Evolutionary conservation across 2,888 invertebrate species (phyloP).

Genomic region (Leptinotarsa tumamoca): DNA sequence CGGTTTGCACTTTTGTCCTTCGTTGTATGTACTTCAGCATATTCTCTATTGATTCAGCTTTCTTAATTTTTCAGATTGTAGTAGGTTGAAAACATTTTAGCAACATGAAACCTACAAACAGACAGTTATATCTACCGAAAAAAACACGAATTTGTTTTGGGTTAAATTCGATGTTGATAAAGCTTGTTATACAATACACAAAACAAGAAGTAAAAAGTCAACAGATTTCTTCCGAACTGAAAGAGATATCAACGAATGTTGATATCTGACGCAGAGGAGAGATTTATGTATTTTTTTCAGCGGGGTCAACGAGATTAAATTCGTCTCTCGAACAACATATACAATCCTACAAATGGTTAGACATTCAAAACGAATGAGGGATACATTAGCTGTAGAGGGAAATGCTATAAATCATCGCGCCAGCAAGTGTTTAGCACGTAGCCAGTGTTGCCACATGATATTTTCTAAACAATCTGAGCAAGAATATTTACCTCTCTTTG

Average conservation of each 20-base stretch:
- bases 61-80: too few species aligned
- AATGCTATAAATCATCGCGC: conserved; percentile 23
- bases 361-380: conserved; percentile 24
- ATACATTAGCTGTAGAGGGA: conserved; percentile 25
- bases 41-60: too few species aligned
- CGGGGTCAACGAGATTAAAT: conserved; percentile 9
- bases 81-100: too few species aligned
- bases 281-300: conserved; percentile 9
- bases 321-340: conserved; percentile 17
- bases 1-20: too few species aligned
- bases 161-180: background rate
- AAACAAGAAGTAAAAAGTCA: background rate
- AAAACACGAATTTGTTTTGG: background rate
- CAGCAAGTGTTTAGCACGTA: background rate
- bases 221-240: background rate
- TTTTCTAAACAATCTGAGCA: too few species aligned
- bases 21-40: too few species aligned
- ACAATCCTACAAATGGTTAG: conserved; percentile 19
- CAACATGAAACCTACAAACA: too few species aligned
- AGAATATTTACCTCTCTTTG: too few species aligned
- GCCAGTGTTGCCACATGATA: too few species aligned
- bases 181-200: background rate
- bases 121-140: too few species aligned
- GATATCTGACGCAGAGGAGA: background rate
- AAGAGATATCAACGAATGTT: background rate